These are phyloP conservation scores for Argyrosomus regius DNA, from an alignment of 2,797 vertebrate species.

Conservation along the genomic window DNA sequence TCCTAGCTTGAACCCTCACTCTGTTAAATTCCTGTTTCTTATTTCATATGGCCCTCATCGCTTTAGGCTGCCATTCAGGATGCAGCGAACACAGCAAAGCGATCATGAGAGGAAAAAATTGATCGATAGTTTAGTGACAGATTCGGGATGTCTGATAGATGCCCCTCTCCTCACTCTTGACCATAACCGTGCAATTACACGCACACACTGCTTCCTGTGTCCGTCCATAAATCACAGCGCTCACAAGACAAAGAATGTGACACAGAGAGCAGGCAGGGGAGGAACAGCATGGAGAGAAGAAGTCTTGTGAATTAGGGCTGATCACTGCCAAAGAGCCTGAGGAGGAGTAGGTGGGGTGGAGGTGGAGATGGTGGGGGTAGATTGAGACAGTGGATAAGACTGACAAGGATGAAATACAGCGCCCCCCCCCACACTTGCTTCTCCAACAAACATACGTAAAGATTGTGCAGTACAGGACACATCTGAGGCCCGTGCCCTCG, in stretches of 20 bases:
- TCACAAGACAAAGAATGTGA: constrained; percentile 80
- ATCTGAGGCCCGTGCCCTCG: constrained; percentile 69
- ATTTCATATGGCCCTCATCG: constrained; percentile 22
- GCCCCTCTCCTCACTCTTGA: constrained; percentile 35
- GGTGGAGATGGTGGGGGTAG: constrained; percentile 37
- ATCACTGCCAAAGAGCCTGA: constrained; percentile 67
- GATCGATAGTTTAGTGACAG: constrained; percentile 63
- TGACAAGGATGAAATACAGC: constrained; percentile 66
- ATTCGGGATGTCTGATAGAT: constrained; percentile 54
- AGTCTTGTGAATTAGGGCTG: constrained; percentile 62
- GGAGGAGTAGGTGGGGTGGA: constrained; percentile 49
- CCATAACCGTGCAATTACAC: constrained; percentile 65
- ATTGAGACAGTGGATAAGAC: constrained; percentile 67
- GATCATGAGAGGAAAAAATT: constrained; percentile 38
- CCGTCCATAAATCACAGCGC: constrained; percentile 71
- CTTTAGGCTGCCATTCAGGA: constrained; percentile 31
- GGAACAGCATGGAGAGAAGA: constrained; percentile 47
- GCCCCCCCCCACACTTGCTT: constrained; percentile 21
- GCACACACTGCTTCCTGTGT: constrained; percentile 65
- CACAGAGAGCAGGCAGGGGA: constrained; percentile 55
- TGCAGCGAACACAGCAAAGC: constrained; percentile 10
- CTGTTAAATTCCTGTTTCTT: constrained; percentile 36
- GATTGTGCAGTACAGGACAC: constrained; percentile 59
- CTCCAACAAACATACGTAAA: constrained; percentile 58
- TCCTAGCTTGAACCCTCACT: constrained; percentile 2